Conservation (phyloP, 2,888 invertebrate species). For the Drosophila hamatofila region DNA sequence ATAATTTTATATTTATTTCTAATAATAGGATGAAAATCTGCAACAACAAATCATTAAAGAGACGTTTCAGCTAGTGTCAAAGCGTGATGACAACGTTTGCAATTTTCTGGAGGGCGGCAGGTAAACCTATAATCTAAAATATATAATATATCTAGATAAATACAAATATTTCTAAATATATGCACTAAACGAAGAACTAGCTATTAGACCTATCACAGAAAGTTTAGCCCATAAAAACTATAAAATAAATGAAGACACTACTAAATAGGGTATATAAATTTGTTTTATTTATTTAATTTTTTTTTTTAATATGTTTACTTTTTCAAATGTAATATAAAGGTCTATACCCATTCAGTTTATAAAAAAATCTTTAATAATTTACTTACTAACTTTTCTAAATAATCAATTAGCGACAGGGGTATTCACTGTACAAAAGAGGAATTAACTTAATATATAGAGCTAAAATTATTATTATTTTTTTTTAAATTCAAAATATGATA, state of each 20-base stretch:
- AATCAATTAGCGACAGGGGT: background rate
- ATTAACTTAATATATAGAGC: too few species aligned
- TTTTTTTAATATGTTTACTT: background rate
- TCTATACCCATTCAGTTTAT: too few species aligned
- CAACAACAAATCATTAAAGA: constrained; percentile 99
- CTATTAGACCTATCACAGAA: background rate
- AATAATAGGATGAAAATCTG: constrained; percentile 96
- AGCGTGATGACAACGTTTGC: constrained; percentile 99
- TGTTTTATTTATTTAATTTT: too few species aligned
- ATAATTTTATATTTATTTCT: background rate
- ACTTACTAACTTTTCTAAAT: background rate
- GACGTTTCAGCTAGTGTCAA: constrained; percentile 99
- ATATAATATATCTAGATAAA: background rate
- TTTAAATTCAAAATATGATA: too few species aligned
- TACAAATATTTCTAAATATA: background rate
- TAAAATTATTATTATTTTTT: too few species aligned
- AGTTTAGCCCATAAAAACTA: background rate
- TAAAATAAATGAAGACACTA: background rate
- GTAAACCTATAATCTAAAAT: constrained; percentile 86
- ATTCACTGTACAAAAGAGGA: background rate
- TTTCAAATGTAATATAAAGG: background rate
- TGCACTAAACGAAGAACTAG: too few species aligned
- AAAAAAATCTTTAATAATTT: background rate
- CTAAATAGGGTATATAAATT: too few species aligned
- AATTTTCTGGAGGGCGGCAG: constrained; percentile 99